Conservation (phyloP, 2,797 vertebrate species). For the Epinephelus coioides region DNA sequence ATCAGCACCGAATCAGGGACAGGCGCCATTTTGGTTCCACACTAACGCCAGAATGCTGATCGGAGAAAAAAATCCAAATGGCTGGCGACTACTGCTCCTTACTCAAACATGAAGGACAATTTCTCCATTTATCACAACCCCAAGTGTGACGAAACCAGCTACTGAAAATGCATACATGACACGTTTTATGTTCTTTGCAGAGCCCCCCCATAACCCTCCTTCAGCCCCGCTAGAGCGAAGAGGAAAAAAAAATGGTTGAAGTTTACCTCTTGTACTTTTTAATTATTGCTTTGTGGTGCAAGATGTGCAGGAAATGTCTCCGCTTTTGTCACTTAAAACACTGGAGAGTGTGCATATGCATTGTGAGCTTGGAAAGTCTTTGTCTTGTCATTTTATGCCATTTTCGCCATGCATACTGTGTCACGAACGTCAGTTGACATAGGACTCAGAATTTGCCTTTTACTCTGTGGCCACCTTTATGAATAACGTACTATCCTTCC, state of each 20-base stretch:
- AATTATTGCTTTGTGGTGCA: constrained; percentile 89
- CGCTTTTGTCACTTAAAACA: constrained; percentile 91
- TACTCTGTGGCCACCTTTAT: constrained; percentile 83
- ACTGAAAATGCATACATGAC: constrained; percentile 92
- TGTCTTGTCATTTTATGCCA: constrained; percentile 71
- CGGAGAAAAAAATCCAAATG: constrained; percentile 72
- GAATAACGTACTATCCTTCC: constrained; percentile 70
- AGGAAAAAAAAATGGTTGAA: constrained; percentile 69
- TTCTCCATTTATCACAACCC: constrained; percentile 82
- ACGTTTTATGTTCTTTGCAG: constrained; percentile 84
- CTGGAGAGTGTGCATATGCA: constrained; percentile 92
- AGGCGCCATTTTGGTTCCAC: constrained; percentile 92
- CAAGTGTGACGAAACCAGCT: constrained; percentile 91
- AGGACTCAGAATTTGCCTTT: constrained; percentile 80
- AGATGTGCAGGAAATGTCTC: constrained; percentile 90
- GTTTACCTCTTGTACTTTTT: constrained; percentile 84
- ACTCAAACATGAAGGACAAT: constrained; percentile 93
- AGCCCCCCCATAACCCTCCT: not conserved
- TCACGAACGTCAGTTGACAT: constrained; percentile 67
- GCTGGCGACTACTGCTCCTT: constrained; percentile 91
- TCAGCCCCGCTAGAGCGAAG: constrained; percentile 44
- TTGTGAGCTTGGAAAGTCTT: constrained; percentile 85
- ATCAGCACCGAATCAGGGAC: constrained; percentile 90
- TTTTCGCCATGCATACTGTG: constrained; percentile 81
- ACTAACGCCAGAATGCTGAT: constrained; percentile 85